These are phyloP conservation scores for Microcebus jonahi DNA, from an alignment of 2,113 vertebrate genomes.

Conservation along the genomic window DNA sequence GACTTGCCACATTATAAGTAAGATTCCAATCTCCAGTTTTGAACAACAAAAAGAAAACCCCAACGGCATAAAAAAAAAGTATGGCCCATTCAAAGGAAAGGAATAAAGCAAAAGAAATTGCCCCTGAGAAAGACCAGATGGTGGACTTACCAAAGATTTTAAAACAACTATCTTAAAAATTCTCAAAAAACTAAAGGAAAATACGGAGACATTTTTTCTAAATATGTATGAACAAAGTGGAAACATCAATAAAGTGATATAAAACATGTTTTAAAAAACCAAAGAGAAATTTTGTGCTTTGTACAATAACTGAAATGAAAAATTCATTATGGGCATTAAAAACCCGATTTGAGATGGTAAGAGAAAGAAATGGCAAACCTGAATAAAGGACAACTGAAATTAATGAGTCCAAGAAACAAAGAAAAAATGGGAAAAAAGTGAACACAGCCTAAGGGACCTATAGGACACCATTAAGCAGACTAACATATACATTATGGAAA, in stretches of 20 bases:
- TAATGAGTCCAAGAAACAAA: not conserved
- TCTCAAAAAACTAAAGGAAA: not conserved
- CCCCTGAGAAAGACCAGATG: constrained; percentile 16
- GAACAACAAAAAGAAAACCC: not conserved
- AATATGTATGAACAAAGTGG: not conserved
- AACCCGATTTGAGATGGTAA: not conserved
- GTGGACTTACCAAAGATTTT: not conserved
- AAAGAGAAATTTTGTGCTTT: not conserved
- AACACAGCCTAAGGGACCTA: not conserved
- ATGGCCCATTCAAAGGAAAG: not conserved
- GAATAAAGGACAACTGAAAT: not conserved
- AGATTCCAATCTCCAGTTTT: not conserved
- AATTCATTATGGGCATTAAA: not conserved
- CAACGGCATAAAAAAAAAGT: not conserved
- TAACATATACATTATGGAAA: not conserved
- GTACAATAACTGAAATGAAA: constrained; percentile 24
- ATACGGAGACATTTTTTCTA: not conserved
- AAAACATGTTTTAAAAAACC: not conserved
- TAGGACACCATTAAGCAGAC: not conserved
- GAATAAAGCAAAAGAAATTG: not conserved
- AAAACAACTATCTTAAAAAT: not conserved
- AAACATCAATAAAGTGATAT: not conserved
- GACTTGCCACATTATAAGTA: not conserved
- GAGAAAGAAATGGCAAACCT: not conserved
- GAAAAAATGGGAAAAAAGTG: not conserved